Conservation (phyloP, 2,888 invertebrate species). For the Troides aeacus region DNA sequence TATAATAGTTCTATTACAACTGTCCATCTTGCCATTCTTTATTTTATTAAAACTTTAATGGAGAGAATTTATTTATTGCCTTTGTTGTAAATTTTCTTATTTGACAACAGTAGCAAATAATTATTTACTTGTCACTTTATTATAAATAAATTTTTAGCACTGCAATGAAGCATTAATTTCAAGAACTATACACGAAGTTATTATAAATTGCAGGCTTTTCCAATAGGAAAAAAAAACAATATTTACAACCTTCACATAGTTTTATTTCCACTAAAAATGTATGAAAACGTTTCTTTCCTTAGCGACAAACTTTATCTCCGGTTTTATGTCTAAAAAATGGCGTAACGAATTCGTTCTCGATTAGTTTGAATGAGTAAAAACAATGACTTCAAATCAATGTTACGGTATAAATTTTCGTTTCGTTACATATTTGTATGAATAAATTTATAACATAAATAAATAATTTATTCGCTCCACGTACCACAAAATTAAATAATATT, state of each 20-base stretch:
- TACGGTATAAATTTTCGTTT: slow-evolving; percentile 11
- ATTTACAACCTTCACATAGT: background rate
- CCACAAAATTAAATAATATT: background rate
- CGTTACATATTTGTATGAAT: background rate
- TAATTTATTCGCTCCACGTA: background rate
- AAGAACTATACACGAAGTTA: background rate
- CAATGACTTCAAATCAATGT: slow-evolving; percentile 19
- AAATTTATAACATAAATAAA: background rate
- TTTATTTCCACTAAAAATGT: background rate
- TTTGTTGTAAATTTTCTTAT: too few relatives aligned
- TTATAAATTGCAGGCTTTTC: background rate
- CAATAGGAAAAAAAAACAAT: background rate
- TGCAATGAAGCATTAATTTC: too few relatives aligned
- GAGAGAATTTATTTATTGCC: too few relatives aligned
- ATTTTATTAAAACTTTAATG: too few relatives aligned
- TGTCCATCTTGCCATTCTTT: too few relatives aligned
- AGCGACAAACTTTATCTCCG: background rate
- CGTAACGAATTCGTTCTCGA: slow-evolving; percentile 6
- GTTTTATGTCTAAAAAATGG: slow-evolving; percentile 3
- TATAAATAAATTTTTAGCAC: too few relatives aligned
- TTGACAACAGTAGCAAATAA: too few relatives aligned
- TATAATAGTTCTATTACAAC: too few relatives aligned
- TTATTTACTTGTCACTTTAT: too few relatives aligned
- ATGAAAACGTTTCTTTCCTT: background rate
- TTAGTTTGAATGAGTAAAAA: slow-evolving; percentile 19